Conservation (phyloP, 1,140 invertebrate species). For the Dendrolimus kikuchii region DNA sequence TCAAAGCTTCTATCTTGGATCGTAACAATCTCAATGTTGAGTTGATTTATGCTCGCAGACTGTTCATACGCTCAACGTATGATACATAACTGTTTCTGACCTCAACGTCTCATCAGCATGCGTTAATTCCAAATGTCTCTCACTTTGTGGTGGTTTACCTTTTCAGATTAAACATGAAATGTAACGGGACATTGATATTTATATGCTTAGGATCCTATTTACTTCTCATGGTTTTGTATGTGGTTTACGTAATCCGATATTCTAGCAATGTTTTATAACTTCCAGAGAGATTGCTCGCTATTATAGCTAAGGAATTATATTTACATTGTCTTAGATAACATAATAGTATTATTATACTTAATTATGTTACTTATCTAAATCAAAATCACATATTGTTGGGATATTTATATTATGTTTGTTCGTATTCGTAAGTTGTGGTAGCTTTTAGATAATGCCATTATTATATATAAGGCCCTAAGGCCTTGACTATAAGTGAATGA, state of each 20-base stretch:
- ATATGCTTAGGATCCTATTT: not conserved
- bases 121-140: conserved; percentile 43
- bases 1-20: conserved; percentile 15
- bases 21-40: conserved; percentile 28
- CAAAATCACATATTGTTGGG: too few relatives aligned
- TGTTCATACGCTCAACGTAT: conserved; percentile 48
- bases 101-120: conserved; percentile 59
- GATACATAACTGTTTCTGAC: conserved; percentile 55
- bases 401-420: too few relatives aligned
- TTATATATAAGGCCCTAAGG: too few relatives aligned
- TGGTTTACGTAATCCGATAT: not conserved
- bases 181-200: conserved; percentile 4
- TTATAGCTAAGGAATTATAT: too few relatives aligned
- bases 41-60: conserved; percentile 57
- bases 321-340: too few relatives aligned
- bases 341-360: too few relatives aligned
- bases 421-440: too few relatives aligned
- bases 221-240: not conserved
- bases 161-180: conserved; percentile 16
- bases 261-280: too few relatives aligned
- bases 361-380: too few relatives aligned
- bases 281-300: too few relatives aligned
- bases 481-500: too few relatives aligned
- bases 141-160: conserved; percentile 18
- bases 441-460: too few relatives aligned